These are phyloP conservation scores for Phaenicophaeus curvirostris DNA, from an alignment of 2,797 vertebrate species.

Conservation along the genomic window DNA sequence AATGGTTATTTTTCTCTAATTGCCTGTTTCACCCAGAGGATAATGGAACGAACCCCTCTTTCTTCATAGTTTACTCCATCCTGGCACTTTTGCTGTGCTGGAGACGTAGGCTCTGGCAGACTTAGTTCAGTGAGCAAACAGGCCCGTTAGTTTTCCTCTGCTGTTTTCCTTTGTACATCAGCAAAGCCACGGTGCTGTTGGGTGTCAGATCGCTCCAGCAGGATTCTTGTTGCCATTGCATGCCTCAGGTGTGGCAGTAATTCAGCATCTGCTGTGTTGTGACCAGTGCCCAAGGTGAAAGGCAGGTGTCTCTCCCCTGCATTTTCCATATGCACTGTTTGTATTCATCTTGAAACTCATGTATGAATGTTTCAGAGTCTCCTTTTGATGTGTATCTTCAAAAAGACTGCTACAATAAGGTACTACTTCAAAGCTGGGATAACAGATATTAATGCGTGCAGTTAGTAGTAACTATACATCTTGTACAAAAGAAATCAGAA, in stretches of 20 bases:
- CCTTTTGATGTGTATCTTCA: background rate
- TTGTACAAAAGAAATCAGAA: background rate
- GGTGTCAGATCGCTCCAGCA: background rate
- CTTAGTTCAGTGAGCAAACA: background rate
- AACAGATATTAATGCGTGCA: background rate
- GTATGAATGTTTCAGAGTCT: background rate
- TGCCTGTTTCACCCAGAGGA: background rate
- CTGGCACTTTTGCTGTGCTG: background rate
- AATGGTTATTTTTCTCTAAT: background rate
- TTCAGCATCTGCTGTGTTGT: background rate
- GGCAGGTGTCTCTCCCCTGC: background rate
- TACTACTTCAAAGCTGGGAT: background rate
- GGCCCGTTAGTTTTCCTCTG: background rate
- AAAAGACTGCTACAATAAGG: background rate
- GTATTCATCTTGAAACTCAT: background rate
- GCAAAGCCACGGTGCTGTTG: background rate
- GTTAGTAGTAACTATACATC: background rate
- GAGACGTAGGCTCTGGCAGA: background rate
- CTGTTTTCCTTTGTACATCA: background rate
- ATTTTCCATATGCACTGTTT: background rate
- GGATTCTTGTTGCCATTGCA: background rate
- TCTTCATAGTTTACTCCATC: background rate
- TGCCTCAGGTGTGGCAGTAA: background rate
- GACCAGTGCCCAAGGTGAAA: background rate
- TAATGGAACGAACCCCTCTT: background rate